Percentiles rank a stretch among this genome's conserved stretches.
Evolutionary conservation across 2,797 vertebrate genomes (phyloP).

Genomic region (Sebastes alutus): DNA sequence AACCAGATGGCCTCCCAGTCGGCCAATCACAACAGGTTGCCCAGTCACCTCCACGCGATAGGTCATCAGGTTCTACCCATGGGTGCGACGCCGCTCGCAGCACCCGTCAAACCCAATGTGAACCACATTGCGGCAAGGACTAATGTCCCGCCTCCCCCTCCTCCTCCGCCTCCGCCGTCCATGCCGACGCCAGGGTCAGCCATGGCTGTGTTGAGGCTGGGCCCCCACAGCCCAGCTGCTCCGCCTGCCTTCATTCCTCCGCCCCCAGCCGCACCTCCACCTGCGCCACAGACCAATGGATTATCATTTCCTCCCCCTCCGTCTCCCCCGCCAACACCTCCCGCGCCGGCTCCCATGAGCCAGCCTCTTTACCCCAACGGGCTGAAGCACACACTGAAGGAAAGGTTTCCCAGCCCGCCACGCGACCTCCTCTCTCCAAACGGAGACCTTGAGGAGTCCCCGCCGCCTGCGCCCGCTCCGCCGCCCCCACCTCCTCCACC

Average conservation of each 20-base stretch:
- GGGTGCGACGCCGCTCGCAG: slow-evolving; percentile 11
- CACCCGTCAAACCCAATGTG: slow-evolving; percentile 77
- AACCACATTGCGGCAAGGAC: slow-evolving; percentile 77
- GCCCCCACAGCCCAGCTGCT: slow-evolving; percentile 60
- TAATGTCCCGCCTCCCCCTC: slow-evolving; percentile 86
- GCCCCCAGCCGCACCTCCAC: slow-evolving; percentile 22
- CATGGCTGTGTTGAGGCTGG: slow-evolving; percentile 88
- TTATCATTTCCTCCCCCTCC: slow-evolving; percentile 54
- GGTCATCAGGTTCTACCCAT: slow-evolving; percentile 61
- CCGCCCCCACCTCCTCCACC: slow-evolving; percentile 70
- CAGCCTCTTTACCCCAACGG: slow-evolving; percentile 32
- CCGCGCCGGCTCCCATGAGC: slow-evolving; percentile 23
- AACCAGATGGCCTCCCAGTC: slow-evolving; percentile 67
- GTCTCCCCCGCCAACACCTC: slow-evolving; percentile 47
- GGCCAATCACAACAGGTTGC: slow-evolving; percentile 72
- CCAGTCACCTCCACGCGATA: slow-evolving; percentile 61
- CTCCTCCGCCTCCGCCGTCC: slow-evolving; percentile 80
- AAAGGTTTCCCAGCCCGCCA: slow-evolving; percentile 86
- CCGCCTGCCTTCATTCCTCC: slow-evolving; percentile 59
- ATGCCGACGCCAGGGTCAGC: slow-evolving; percentile 88
- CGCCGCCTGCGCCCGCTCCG: slow-evolving; percentile 68
- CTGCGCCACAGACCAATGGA: slow-evolving; percentile 22
- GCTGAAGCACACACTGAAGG: slow-evolving; percentile 70
- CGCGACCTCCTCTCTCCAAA: slow-evolving; percentile 66
- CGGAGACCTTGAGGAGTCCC: slow-evolving; percentile 63